Percentiles rank a stretch among this genome's conserved stretches.
phyloP scores from a whole-genome alignment of 2,113 vertebrate genomes.

The Muntiacus muntjak region DNA sequence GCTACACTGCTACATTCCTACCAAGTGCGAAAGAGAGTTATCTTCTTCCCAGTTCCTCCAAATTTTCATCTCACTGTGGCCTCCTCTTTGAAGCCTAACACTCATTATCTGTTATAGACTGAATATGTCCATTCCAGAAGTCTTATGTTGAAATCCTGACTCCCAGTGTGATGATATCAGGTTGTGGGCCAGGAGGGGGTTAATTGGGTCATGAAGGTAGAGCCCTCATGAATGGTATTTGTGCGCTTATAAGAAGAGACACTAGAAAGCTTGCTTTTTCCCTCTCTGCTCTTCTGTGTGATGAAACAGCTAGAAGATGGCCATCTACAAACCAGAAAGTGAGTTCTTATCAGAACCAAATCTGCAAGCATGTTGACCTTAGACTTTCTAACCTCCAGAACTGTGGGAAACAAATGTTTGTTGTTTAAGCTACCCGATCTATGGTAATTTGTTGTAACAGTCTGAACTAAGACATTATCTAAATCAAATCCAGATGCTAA shows the following conservation, averaged over 20 bases:
- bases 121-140: neutral
- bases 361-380: neutral
- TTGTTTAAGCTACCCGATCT: neutral
- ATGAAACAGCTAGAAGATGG: neutral
- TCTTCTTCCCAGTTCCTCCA: neutral
- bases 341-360: neutral
- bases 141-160: neutral
- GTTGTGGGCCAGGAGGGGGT: neutral
- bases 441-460: neutral
- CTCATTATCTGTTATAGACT: neutral
- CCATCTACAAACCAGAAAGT: neutral
- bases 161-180: neutral
- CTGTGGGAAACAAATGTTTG: neutral
- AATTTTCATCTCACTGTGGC: neutral
- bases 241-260: neutral
- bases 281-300: neutral
- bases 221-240: neutral
- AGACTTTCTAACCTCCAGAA: neutral
- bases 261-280: neutral
- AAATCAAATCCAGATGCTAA: conserved; percentile 1
- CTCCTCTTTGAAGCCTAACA: neutral
- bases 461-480: neutral
- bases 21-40: neutral
- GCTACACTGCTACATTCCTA: neutral
- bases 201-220: neutral